Percentiles rank a stretch among this genome's conserved stretches.
phyloP scores from a whole-genome alignment of 2,113 vertebrate species.

The Erpornis zantholeuca region DNA sequence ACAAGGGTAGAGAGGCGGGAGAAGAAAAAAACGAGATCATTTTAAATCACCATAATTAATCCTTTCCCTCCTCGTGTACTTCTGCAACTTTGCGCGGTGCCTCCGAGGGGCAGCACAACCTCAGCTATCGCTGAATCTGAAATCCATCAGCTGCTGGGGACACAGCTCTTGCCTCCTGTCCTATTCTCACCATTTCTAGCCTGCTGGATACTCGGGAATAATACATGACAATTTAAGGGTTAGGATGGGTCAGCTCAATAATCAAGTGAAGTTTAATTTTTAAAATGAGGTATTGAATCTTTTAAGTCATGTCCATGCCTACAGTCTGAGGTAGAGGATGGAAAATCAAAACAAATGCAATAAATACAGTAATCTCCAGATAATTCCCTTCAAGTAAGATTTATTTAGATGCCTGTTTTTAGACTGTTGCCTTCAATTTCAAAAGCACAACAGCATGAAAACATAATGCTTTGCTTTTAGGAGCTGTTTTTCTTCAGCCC shows the following conservation, averaged over 20 bases:
- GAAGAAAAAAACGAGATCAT: not conserved
- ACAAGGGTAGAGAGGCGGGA: not conserved
- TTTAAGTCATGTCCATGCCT: not conserved
- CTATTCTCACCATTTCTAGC: not conserved
- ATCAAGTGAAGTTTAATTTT: conserved; percentile 13
- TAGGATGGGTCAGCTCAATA: not conserved
- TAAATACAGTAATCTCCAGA: conserved; percentile 24
- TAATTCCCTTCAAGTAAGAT: not conserved
- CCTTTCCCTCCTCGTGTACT: not conserved
- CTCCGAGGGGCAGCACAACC: conserved; percentile 30
- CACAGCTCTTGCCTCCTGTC: not conserved
- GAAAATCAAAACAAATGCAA: conserved; percentile 53
- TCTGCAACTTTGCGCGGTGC: not conserved
- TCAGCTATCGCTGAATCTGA: not conserved
- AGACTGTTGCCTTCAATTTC: conserved; percentile 24
- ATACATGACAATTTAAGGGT: not conserved
- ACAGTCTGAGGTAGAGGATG: not conserved
- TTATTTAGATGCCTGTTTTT: not conserved
- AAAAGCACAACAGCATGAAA: conserved; percentile 13
- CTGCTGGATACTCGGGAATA: not conserved
- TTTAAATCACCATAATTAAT: not conserved
- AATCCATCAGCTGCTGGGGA: not conserved
- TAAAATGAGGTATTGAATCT: conserved; percentile 1
- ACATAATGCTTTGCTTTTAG: not conserved
- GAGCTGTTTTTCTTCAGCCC: not conserved